Base-by-base conservation (phyloP, 2,888 invertebrate genomes). In the Piscicola geometra region DNA sequence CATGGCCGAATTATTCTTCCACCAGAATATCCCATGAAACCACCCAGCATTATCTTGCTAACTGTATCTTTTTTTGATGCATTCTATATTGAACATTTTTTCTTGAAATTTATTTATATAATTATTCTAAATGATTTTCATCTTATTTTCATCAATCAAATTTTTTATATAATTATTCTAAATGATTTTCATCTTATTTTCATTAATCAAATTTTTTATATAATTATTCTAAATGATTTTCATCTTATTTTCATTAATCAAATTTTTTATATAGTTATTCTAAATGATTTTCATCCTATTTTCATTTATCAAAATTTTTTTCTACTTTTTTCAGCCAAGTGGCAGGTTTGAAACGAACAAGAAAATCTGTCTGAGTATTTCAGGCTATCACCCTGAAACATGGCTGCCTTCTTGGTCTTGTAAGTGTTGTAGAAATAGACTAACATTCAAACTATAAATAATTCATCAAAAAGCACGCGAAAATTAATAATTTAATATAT, bases 381-480 rank as follows among this genome's bases (percentile, higher is more conserved):
- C 94, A 77, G 94, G 93, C 3, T 91, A 94, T 86, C 96, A 96
- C 85, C 96, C 95, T n/a, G 96, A 97, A 86, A 93, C 93, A 52
- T 97, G 96, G 96, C 93, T 94, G 83, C 96, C 96, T 35, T 94
- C 93, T 1, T 96, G 96, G 96, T 94, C 94, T 41, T 94, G 88
- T 88, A 80, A 83, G 87, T 82, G 50, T 0, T 21, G 35, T 0
- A 15, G 64, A n/a, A n/a, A n/a, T n/a, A n/a, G n/a, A n/a, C n/a
- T n/a, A n/a, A n/a, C n/a, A n/a, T n/a, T n/a, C n/a, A n/a, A n/a
- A n/a, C n/a, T n/a, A n/a, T n/a, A n/a, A n/a, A n/a, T n/a, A n/a
- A n/a, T n/a, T n/a, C n/a, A n/a, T n/a, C n/a, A n/a, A n/a, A n/a
- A n/a, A n/a, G n/a, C n/a, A n/a, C n/a, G n/a, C n/a, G n/a, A n/a